phyloP scores from a whole-genome alignment of 1,140 invertebrate genomes.

The Hylyphantes graminicola region DNA sequence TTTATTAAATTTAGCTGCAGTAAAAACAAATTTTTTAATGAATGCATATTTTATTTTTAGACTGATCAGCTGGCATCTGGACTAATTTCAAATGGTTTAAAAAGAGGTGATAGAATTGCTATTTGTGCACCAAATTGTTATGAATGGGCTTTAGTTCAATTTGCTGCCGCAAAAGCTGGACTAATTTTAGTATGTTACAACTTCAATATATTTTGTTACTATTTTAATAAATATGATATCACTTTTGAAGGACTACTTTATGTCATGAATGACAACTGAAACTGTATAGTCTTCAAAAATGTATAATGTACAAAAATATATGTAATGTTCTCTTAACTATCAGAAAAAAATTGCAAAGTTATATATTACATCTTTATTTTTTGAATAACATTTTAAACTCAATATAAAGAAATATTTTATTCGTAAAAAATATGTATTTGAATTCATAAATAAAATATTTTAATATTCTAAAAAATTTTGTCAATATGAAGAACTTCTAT shows the following conservation, averaged over 20 bases:
- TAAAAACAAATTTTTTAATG: neutral
- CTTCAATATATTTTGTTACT: neutral
- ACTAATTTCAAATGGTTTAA: slow-evolving; percentile 79
- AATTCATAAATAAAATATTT: too few species aligned
- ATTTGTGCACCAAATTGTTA: slow-evolving; percentile 88
- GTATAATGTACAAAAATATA: neutral
- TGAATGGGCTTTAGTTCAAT: slow-evolving; percentile 83
- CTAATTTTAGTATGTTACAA: slow-evolving; percentile 59
- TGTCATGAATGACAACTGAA: neutral
- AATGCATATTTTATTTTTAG: slow-evolving; percentile 66
- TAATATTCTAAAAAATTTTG: too few species aligned
- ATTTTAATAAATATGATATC: slow-evolving; percentile 13
- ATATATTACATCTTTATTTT: too few species aligned
- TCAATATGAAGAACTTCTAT: too few species aligned
- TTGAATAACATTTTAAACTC: too few species aligned
- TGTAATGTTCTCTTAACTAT: too few species aligned
- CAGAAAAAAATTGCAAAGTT: too few species aligned
- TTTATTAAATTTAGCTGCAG: neutral
- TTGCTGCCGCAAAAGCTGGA: slow-evolving; percentile 84
- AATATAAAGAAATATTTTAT: too few species aligned
- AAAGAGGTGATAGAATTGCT: slow-evolving; percentile 84
- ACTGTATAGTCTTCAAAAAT: neutral
- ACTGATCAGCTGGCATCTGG: slow-evolving; percentile 84
- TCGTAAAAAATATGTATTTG: too few species aligned
- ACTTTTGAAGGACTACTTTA: neutral